A percentile compares a stretch with the other conserved stretches of the same genome.
phyloP scores from a whole-genome alignment of 2,113 vertebrate genomes.

The mouse (Mus musculus) region DNA sequence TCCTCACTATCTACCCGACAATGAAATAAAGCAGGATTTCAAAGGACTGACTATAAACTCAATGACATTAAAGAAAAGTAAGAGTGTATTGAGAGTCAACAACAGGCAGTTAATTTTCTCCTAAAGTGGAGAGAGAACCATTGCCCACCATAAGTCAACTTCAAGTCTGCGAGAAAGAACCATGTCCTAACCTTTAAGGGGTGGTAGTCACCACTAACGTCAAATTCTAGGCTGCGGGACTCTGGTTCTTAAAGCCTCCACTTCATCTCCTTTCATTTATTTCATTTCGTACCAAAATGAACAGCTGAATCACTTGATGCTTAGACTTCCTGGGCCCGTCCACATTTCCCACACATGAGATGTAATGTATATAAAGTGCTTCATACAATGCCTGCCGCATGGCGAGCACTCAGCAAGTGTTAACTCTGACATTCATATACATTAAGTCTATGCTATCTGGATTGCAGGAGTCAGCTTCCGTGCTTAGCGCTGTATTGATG shows the following conservation, averaged over 20 bases:
- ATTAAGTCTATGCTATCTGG: not conserved
- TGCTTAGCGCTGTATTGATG: not conserved
- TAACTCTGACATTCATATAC: not conserved
- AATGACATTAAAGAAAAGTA: not conserved
- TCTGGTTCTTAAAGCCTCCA: not conserved
- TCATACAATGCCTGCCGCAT: not conserved
- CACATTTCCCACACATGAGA: not conserved
- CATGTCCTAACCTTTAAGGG: not conserved
- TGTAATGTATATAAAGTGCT: conserved; percentile 36
- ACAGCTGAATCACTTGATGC: not conserved
- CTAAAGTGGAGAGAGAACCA: not conserved
- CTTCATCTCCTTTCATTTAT: conserved; percentile 11
- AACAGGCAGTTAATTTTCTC: not conserved
- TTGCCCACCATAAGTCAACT: not conserved
- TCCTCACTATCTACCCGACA: not conserved
- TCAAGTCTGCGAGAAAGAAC: not conserved
- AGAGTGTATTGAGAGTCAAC: not conserved
- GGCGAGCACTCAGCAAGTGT: conserved; percentile 17
- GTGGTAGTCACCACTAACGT: not conserved
- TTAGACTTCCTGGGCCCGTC: not conserved
- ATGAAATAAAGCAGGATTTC: not conserved
- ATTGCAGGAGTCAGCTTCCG: conserved; percentile 30
- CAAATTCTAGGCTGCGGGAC: not conserved
- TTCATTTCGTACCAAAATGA: conserved; percentile 51
- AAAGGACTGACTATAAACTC: not conserved